phyloP scores from a whole-genome alignment of 2,888 invertebrate genomes.

The Tachystola acroxantha region DNA sequence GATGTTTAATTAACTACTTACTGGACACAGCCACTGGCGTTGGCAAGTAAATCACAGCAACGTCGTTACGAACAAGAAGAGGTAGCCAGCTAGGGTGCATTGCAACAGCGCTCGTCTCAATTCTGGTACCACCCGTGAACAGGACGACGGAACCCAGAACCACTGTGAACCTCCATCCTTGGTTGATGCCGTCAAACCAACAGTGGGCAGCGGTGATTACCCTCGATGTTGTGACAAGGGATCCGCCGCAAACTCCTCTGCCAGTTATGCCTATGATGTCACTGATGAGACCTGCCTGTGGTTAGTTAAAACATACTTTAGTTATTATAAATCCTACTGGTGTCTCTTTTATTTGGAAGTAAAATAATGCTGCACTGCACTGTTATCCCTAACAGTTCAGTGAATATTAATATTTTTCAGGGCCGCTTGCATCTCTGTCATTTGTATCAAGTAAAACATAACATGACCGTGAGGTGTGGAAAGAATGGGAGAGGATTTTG shows the following conservation, averaged over 20 bases:
- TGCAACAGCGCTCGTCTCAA: constrained; percentile 28
- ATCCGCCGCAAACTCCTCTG: constrained; percentile 42
- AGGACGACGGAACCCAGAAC: constrained; percentile 38
- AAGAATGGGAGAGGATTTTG: too few relatives aligned
- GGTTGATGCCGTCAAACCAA: constrained; percentile 48
- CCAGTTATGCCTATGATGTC: constrained; percentile 24
- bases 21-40: constrained; percentile 23
- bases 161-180: constrained; percentile 38
- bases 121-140: constrained; percentile 37
- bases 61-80: constrained; percentile 32
- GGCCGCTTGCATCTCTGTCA: too few relatives aligned
- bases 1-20: too few relatives aligned
- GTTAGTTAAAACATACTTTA: too few relatives aligned
- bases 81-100: constrained; percentile 40
- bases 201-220: constrained; percentile 54
- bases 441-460: too few relatives aligned
- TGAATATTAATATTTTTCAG: too few relatives aligned
- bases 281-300: constrained; percentile 37
- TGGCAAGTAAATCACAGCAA: constrained; percentile 39
- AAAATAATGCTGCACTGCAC: too few relatives aligned
- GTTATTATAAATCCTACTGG: too few relatives aligned
- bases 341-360: too few relatives aligned
- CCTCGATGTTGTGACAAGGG: constrained; percentile 39
- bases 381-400: too few relatives aligned
- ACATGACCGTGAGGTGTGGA: too few relatives aligned